Conservation (phyloP, 1,140 invertebrate genomes). For the Drosophila asahinai region DNA sequence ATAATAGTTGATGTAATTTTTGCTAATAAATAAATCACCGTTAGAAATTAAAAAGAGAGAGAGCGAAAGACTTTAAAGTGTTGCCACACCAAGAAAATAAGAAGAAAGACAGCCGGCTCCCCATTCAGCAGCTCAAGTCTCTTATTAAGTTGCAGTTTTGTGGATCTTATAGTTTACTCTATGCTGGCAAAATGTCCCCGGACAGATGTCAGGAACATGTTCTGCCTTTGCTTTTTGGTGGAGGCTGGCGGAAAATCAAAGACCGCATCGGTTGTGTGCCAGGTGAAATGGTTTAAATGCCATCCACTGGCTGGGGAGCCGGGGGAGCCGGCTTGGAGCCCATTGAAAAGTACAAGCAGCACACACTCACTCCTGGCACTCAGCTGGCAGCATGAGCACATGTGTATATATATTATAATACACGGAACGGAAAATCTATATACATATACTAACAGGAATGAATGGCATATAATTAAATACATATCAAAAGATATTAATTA, state of each 20-base stretch:
- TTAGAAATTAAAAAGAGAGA: too few relatives aligned
- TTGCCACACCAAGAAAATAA: too few relatives aligned
- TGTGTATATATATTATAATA: constrained; percentile 6
- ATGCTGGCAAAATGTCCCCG: constrained; percentile 19
- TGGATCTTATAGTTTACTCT: background rate
- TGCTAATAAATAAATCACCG: background rate
- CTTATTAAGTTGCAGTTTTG: constrained; percentile 7
- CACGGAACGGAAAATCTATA: background rate
- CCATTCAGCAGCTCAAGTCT: background rate
- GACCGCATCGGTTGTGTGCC: constrained; percentile 22
- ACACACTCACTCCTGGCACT: constrained; percentile 9
- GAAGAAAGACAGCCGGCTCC: too few relatives aligned
- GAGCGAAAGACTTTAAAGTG: background rate
- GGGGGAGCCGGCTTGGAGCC: too few relatives aligned
- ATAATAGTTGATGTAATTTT: background rate
- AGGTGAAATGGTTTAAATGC: constrained; percentile 43
- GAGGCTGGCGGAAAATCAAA: constrained; percentile 44
- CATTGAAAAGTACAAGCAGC: background rate
- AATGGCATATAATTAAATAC: background rate
- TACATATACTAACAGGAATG: background rate
- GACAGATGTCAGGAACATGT: constrained; percentile 23
- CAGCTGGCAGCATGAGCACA: constrained; percentile 4
- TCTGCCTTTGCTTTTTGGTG: background rate
- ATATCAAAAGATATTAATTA: background rate
- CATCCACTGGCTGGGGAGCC: constrained; percentile 12